Base-by-base conservation (phyloP, 1,140 invertebrate genomes). In the Gryon sp. region DNA sequence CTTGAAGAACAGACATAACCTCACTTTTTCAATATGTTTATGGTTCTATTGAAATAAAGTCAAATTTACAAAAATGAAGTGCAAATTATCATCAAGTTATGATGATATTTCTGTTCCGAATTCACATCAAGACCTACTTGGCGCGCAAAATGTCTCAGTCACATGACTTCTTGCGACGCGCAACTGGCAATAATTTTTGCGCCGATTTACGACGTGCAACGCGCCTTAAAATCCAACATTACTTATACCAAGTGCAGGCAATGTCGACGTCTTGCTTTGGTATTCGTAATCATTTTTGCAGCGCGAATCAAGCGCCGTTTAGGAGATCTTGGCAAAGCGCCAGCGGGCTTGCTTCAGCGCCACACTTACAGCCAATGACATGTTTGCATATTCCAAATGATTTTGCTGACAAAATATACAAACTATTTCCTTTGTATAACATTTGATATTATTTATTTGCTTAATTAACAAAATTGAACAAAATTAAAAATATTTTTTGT, bases 281-380 rank as follows among this genome's bases (percentile, higher is more conserved):
- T 52, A 63, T 81, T 79, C 77, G 76, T 77, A 73, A 79, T 63
- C 78, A 84, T 84, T 84, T 86, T 86, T 86, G 22, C 77, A 80
- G 66, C 75, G 65, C 72, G 69, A 66, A 57, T 60, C 76, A 73
- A 82, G 66, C 80, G 52, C 85, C 86, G 85, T 87, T 87, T 87
- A 87, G 84, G 85, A 84, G 86, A 87, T 86, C 83, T 87, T 87
- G 84, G 82, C 82, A 70, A 38, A 40, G 68, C 30, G 46, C 72
- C 77, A 72, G 72, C 46, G n/a, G n/a, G 43, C 50, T 74, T 43
- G 53, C 20, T 55, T 66, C 40, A 53, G 53, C 45, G 48, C 73
- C 28, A 62, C 28, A 57, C 36, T 28, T 43, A 48, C 41, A 57
- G 16, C 26, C 9, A 57, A 28, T 43, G 5, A 26, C 53, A 22